Conservation (phyloP, 2,113 vertebrate species). For the Vulpes lagopus region DNA sequence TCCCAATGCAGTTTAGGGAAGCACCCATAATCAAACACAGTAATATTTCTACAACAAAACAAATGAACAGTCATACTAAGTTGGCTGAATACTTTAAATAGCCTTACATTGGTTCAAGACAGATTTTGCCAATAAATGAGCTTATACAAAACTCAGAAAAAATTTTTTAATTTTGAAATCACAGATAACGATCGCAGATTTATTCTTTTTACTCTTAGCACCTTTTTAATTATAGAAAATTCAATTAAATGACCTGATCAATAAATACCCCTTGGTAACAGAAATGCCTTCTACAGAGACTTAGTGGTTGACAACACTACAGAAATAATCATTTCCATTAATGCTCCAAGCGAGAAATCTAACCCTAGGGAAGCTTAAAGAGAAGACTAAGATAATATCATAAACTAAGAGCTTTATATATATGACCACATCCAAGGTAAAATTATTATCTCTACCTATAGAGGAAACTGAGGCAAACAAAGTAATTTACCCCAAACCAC, state of each 20-base stretch:
- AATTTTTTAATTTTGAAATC: constrained; percentile 2
- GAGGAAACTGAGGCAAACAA: constrained; percentile 17
- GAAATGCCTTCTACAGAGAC: background rate
- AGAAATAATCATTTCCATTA: constrained; percentile 41
- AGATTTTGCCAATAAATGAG: constrained; percentile 39
- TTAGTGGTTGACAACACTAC: background rate
- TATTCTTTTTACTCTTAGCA: constrained; percentile 33
- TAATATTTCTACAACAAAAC: constrained; percentile 43
- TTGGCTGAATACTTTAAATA: constrained; percentile 19
- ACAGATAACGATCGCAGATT: background rate
- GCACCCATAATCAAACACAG: constrained; percentile 26
- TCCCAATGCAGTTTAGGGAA: background rate
- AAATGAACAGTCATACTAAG: constrained; percentile 2
- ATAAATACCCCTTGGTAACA: constrained; percentile 41
- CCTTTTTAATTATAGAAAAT: constrained; percentile 41
- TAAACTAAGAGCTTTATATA: background rate
- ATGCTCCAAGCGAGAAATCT: constrained; percentile 28
- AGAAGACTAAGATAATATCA: constrained; percentile 36
- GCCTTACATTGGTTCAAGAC: background rate
- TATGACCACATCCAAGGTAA: background rate
- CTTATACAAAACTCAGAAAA: constrained; percentile 30
- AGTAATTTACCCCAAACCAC: background rate
- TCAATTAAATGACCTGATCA: constrained; percentile 4
- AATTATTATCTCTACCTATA: background rate
- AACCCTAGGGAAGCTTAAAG: background rate